Percentiles rank a stretch among this genome's conserved stretches.
These are phyloP conservation scores for Nymphicus hollandicus DNA, from an alignment of 2,113 vertebrate genomes.

Conservation along the genomic window DNA sequence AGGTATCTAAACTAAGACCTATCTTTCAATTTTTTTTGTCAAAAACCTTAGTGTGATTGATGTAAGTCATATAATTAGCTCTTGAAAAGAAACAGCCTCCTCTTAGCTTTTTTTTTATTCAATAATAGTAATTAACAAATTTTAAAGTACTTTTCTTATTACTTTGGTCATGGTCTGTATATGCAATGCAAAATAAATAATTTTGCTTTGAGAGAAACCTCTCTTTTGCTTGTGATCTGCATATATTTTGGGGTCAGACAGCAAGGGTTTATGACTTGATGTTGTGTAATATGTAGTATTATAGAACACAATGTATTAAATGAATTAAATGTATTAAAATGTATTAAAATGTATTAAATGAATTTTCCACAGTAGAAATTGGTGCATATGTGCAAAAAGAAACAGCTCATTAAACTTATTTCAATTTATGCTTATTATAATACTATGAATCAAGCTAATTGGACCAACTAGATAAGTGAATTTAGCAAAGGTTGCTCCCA, in stretches of 20 bases:
- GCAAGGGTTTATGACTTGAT: background rate
- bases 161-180: background rate
- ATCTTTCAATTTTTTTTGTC: background rate
- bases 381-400: background rate
- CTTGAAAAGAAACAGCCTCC: background rate
- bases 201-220: background rate
- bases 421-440: background rate
- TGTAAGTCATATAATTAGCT: background rate
- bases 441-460: background rate
- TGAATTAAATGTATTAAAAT: background rate
- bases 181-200: background rate
- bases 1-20: background rate
- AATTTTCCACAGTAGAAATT: background rate
- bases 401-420: background rate
- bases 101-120: background rate
- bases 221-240: background rate
- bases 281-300: background rate
- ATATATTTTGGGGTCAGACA: background rate
- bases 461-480: background rate
- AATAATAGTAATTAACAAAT: background rate
- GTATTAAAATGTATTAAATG: background rate
- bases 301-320: background rate
- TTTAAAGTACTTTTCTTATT: background rate
- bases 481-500: background rate
- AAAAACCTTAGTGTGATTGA: background rate